Evolutionary conservation across 2,113 vertebrate genomes (phyloP), one percentile per base, ranked within the genome.

Genomic region (Zingel zingel): DNA sequence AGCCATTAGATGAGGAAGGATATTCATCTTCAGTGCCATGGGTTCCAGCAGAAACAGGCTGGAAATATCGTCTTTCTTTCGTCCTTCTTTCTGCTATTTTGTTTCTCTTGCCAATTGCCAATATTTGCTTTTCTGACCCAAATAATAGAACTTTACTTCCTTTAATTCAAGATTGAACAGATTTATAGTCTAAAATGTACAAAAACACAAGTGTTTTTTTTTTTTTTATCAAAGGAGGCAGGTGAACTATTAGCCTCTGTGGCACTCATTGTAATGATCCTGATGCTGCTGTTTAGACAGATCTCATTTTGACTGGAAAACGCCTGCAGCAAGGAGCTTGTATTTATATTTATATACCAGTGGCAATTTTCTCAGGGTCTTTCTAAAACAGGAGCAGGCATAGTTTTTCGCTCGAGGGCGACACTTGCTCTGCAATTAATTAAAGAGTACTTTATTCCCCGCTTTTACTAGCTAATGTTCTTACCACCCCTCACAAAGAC

Each of bases 351-450:
- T n/a, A n/a, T n/a, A n/a, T n/a, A 73, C 84, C 83, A 39, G 64
- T 1, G 4, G 77, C 67, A 75, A 13, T 86, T 25, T 88, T 67
- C 56, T 53, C 54, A 48, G 48, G 19, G 63, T 56, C 12, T 58
- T 45, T 66, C 48, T 73, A 53, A 86, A 81, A 84, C 36, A 45
- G n/a, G 19, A 43, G 51, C 58, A 79, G 58, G 61, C 30, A 47
- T 25, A 21, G 67, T 27, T 67, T 76, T 65, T 86, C 27, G 63
- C 85, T 74, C 1, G 2, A 62, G 76, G 88, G 81, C 10, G 4
- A 79, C 88, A 85, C 74, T 73, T 87, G 68, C 51, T 70, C 76
- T 73, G 79, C 64, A 75, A 87, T 88, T 84, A 86, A 90, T 88
- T 85, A 88, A 72, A 80, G 63, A 73, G 21, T 56, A 30, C 47